These are phyloP conservation scores for Athetis lepigone DNA, from an alignment of 2,888 invertebrate genomes.

Conservation along the genomic window DNA sequence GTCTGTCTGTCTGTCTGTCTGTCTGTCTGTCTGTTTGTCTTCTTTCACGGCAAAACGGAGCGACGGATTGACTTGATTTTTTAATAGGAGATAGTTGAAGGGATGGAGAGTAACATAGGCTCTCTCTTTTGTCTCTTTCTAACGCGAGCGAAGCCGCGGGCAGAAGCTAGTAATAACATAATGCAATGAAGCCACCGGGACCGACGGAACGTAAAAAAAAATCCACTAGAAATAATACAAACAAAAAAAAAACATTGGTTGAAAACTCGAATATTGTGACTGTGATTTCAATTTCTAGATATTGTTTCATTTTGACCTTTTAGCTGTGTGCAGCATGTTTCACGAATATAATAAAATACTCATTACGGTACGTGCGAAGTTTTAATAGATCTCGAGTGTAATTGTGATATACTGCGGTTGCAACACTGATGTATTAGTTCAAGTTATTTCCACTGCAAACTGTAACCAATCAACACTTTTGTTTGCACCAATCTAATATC, in stretches of 20 bases:
- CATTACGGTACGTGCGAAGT: slow-evolving; percentile 44
- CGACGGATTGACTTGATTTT: too few relatives aligned
- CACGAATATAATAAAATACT: slow-evolving; percentile 43
- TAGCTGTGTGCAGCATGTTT: slow-evolving; percentile 1
- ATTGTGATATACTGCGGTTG: slow-evolving; percentile 41
- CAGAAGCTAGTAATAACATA: too few relatives aligned
- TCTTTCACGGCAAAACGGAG: too few relatives aligned
- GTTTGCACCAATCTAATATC: slow-evolving; percentile 5
- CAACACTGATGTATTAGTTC: slow-evolving; percentile 1
- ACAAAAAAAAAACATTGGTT: neutral
- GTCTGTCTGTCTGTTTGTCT: too few relatives aligned
- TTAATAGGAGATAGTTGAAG: too few relatives aligned
- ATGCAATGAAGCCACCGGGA: too few relatives aligned
- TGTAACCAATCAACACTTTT: slow-evolving; percentile 22
- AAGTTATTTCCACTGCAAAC: slow-evolving; percentile 10
- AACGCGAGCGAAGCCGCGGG: too few relatives aligned
- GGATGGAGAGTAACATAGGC: too few relatives aligned
- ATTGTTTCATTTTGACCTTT: slow-evolving; percentile 9
- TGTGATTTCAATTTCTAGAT: slow-evolving; percentile 29
- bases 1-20: too few relatives aligned
- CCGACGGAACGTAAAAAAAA: too few relatives aligned
- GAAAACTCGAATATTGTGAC: neutral
- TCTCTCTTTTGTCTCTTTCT: too few relatives aligned
- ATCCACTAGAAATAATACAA: neutral
- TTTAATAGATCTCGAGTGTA: slow-evolving; percentile 41